phyloP scores from a whole-genome alignment of 2,888 invertebrate species.

The Poecilus cupreus region DNA sequence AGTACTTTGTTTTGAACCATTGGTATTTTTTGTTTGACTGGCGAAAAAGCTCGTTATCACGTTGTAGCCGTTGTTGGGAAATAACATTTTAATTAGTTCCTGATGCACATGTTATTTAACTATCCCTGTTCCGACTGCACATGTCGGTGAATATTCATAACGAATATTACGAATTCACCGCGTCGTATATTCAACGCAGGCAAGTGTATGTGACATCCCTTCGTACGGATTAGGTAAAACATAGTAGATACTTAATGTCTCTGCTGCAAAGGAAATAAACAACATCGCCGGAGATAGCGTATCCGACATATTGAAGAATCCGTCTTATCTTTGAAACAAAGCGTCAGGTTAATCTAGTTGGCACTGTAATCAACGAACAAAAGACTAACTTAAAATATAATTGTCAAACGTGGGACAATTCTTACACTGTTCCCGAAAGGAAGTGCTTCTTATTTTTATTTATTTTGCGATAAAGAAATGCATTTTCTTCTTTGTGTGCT shows the following conservation, averaged over 20 bases:
- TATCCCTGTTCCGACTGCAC: slow-evolving; percentile 7
- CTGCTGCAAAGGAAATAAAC: neutral
- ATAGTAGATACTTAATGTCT: neutral
- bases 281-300: neutral
- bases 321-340: neutral
- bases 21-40: neutral
- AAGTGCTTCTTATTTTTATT: slow-evolving; percentile 18
- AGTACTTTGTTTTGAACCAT: neutral
- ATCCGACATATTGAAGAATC: neutral
- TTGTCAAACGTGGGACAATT: slow-evolving; percentile 13
- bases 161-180: slow-evolving; percentile 27
- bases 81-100: slow-evolving; percentile 46
- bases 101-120: slow-evolving; percentile 36
- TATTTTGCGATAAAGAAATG: slow-evolving; percentile 33
- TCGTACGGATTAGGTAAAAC: neutral
- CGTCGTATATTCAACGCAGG: neutral
- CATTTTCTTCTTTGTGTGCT: slow-evolving; percentile 32
- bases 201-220: neutral
- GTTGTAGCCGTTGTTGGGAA: neutral
- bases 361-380: slow-evolving; percentile 31
- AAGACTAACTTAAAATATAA: slow-evolving; percentile 17
- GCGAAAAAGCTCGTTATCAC: slow-evolving; percentile 29
- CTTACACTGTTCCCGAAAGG: neutral
- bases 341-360: slow-evolving; percentile 26
- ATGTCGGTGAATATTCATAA: slow-evolving; percentile 45